Evolutionary conservation across 2,113 vertebrate genomes (phyloP).

Genomic region (Amblyopsis rosae): DNA sequence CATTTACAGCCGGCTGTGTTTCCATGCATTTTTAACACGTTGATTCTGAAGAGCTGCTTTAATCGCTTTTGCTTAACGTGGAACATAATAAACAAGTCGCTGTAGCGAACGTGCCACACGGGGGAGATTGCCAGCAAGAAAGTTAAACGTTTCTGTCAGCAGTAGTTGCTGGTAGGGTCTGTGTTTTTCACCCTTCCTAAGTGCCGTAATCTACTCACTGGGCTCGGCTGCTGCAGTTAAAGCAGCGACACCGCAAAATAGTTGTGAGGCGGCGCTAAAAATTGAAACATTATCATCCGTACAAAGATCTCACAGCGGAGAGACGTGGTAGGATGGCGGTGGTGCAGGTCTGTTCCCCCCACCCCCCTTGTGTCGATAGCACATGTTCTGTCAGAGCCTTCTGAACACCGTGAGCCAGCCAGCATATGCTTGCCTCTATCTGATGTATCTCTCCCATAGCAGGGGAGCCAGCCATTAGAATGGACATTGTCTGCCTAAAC

Average conservation of each 20-base stretch:
- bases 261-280: slow-evolving; percentile 65
- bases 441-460: slow-evolving; percentile 49
- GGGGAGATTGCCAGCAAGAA: slow-evolving; percentile 95
- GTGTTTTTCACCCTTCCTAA: slow-evolving; percentile 93
- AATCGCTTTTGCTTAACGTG: slow-evolving; percentile 95
- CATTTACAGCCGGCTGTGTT: slow-evolving; percentile 99
- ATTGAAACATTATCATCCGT: slow-evolving; percentile 67
- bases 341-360: background rate
- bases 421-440: slow-evolving; percentile 41
- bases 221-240: slow-evolving; percentile 82
- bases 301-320: slow-evolving; percentile 67
- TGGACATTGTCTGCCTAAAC: slow-evolving; percentile 53
- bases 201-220: slow-evolving; percentile 86
- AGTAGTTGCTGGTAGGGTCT: slow-evolving; percentile 84
- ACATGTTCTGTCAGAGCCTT: slow-evolving; percentile 53
- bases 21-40: slow-evolving; percentile 99
- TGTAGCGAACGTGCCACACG: slow-evolving; percentile 94
- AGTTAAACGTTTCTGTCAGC: slow-evolving; percentile 94
- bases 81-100: slow-evolving; percentile 99
- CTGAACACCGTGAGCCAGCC: slow-evolving; percentile 59
- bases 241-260: slow-evolving; percentile 80
- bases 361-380: slow-evolving; percentile 46
- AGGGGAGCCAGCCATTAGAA: slow-evolving; percentile 42
- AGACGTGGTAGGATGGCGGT: slow-evolving; percentile 23
- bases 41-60: slow-evolving; percentile 98